Evolutionary conservation across 2,113 vertebrate genomes (phyloP).

Genomic region (Dasyurus viverrinus): DNA sequence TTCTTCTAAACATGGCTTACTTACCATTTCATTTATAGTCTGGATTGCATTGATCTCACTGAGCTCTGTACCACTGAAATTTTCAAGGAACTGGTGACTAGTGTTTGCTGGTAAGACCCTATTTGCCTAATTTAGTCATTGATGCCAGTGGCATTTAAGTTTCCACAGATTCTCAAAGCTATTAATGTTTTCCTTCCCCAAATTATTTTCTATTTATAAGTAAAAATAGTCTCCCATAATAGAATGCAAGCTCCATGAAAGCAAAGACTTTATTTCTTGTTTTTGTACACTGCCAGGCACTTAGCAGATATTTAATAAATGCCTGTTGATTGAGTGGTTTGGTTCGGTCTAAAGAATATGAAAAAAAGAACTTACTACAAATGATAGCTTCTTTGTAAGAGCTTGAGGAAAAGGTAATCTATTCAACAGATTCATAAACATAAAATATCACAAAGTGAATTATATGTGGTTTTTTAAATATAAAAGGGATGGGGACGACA

Average conservation of each 20-base stretch:
- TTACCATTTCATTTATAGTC: neutral
- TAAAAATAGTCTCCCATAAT: neutral
- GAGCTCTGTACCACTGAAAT: neutral
- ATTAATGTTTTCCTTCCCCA: neutral
- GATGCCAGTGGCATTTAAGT: neutral
- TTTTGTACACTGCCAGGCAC: neutral
- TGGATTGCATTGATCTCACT: neutral
- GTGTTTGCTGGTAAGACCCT: neutral
- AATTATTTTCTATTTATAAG: neutral
- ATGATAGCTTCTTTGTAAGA: neutral
- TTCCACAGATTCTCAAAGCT: neutral
- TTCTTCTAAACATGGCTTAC: neutral
- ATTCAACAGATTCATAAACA: neutral
- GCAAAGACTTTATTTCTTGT: neutral
- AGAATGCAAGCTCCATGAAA: neutral
- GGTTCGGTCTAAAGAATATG: neutral
- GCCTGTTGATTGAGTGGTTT: neutral
- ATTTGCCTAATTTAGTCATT: neutral
- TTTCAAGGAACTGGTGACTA: neutral
- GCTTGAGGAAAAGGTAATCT: neutral
- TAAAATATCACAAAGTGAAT: neutral
- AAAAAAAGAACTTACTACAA: neutral
- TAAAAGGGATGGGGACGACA: neutral
- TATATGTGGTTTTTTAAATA: neutral
- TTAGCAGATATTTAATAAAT: neutral